These are phyloP conservation scores for Leptinotarsa haldemani DNA, from an alignment of 2,888 invertebrate species.

Conservation along the genomic window DNA sequence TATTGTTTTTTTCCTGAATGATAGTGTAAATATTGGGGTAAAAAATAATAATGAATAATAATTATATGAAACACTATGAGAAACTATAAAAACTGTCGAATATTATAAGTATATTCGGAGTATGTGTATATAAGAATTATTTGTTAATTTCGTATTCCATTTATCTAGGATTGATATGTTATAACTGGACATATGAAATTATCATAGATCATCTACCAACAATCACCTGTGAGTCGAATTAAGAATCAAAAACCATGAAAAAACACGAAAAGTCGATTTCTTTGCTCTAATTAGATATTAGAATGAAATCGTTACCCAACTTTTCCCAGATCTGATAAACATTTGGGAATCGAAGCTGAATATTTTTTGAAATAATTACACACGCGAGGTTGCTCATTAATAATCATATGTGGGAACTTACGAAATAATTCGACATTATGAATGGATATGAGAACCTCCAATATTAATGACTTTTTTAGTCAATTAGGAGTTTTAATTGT, in stretches of 20 bases:
- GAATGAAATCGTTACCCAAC: conserved; percentile 34
- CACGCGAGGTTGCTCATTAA: conserved; percentile 5
- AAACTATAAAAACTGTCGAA: no score
- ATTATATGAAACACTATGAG: no score
- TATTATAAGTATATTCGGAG: no score
- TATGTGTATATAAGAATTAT: no score
- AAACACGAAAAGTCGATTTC: conserved; percentile 40
- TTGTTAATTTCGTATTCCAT: no score
- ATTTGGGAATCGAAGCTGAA: conserved; percentile 7
- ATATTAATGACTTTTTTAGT: not conserved
- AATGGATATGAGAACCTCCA: not conserved
- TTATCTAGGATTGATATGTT: not conserved
- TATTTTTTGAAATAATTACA: conserved; percentile 1
- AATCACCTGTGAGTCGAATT: conserved; percentile 30
- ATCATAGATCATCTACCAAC: conserved; percentile 24
- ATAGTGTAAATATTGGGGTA: no score
- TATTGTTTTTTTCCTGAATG: no score
- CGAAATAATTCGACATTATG: not conserved
- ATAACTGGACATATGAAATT: conserved; percentile 20
- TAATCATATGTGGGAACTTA: conserved; percentile 9
- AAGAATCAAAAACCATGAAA: conserved; percentile 37
- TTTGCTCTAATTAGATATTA: conserved; percentile 40
- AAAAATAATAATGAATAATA: no score
- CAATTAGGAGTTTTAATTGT: conserved; percentile 9
- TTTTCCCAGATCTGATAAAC: conserved; percentile 31